Conservation (phyloP, 2,113 vertebrate species). For the Sula dactylatra region DNA sequence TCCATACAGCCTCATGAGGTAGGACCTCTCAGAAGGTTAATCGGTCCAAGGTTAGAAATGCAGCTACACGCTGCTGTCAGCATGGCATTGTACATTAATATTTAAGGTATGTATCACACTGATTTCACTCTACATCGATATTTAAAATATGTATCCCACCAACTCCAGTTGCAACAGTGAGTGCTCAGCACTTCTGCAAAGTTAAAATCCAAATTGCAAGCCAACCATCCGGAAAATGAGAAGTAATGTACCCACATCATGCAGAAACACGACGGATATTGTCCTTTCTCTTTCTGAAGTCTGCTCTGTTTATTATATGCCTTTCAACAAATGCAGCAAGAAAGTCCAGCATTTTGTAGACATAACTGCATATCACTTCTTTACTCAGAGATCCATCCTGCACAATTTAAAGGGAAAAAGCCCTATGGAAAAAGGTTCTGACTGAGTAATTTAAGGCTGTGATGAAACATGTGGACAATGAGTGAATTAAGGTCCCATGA, state of each 20-base stretch:
- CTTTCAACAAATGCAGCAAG: not conserved
- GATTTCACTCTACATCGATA: not conserved
- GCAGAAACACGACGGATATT: not conserved
- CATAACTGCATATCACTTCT: not conserved
- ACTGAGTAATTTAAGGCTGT: not conserved
- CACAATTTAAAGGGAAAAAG: not conserved
- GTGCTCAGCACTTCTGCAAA: not conserved
- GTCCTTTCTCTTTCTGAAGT: not conserved
- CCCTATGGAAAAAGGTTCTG: not conserved
- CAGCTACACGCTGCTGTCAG: not conserved
- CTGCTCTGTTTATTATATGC: not conserved
- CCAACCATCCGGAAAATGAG: not conserved
- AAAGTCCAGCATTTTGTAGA: not conserved
- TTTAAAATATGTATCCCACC: not conserved
- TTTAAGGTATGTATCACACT: not conserved
- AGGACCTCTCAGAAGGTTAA: not conserved
- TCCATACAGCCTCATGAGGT: not conserved
- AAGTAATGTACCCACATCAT: not conserved
- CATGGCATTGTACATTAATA: not conserved
- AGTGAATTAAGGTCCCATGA: not conserved
- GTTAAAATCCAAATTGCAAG: not conserved
- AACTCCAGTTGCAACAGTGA: not conserved
- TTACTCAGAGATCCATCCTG: not conserved
- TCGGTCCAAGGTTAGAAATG: not conserved
- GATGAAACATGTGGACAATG: not conserved